Evolutionary conservation across 1,140 invertebrate species (phyloP).

Genomic region (Achatina immaculata): DNA sequence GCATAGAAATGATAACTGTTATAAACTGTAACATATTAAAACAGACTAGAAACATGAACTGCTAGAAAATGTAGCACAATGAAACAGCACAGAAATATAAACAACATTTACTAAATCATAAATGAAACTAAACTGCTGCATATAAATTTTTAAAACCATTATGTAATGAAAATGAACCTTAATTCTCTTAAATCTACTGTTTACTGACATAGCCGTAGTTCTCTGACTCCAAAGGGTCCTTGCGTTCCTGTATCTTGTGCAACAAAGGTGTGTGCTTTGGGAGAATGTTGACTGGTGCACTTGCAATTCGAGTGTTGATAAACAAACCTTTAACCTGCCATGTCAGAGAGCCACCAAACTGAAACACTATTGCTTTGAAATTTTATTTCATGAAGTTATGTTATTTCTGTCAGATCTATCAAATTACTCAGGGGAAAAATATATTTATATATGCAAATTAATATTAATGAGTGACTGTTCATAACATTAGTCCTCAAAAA

Average conservation of each 20-base stretch:
- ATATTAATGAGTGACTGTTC: too few species aligned
- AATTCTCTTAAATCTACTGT: neutral
- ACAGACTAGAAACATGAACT: too few species aligned
- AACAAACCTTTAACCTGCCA: constrained; percentile 60
- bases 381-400: neutral
- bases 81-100: too few species aligned
- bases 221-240: constrained; percentile 67
- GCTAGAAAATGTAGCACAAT: too few species aligned
- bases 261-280: constrained; percentile 63
- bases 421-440: neutral
- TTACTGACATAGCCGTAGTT: constrained; percentile 69
- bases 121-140: too few species aligned
- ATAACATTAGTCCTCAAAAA: too few species aligned
- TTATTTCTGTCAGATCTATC: too few species aligned
- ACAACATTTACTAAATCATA: too few species aligned
- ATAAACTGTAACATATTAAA: too few species aligned
- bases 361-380: constrained; percentile 21
- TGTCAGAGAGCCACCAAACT: neutral
- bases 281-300: constrained; percentile 63
- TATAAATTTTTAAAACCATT: neutral
- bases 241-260: constrained; percentile 61
- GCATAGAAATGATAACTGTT: too few species aligned
- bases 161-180: neutral
- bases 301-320: constrained; percentile 61
- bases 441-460: constrained; percentile 26